phyloP scores from a whole-genome alignment of 1,140 invertebrate genomes.

The Drosophila nigrodunni region DNA sequence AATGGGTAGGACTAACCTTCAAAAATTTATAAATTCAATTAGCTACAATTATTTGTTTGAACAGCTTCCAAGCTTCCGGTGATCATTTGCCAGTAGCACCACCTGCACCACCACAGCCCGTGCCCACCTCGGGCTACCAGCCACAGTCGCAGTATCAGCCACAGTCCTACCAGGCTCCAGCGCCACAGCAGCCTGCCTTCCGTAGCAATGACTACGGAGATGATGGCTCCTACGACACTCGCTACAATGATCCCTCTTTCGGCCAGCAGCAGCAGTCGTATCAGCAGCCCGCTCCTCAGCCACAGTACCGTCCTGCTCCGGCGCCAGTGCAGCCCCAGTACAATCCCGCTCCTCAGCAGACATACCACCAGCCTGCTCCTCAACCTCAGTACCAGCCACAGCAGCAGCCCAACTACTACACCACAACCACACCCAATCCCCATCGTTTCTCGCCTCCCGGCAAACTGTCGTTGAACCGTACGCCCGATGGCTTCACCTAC shows the following conservation, averaged over 20 bases:
- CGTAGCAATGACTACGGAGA: slow-evolving; percentile 86
- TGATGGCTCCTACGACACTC: slow-evolving; percentile 86
- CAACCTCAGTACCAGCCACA: slow-evolving; percentile 84
- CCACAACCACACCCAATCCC: slow-evolving; percentile 88
- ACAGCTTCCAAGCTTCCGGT: slow-evolving; percentile 89
- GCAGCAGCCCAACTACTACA: slow-evolving; percentile 84
- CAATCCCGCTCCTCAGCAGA: slow-evolving; percentile 84
- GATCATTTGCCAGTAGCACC: slow-evolving; percentile 91
- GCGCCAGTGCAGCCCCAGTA: slow-evolving; percentile 80
- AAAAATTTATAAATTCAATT: background rate
- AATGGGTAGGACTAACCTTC: slow-evolving; percentile 87
- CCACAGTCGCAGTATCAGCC: slow-evolving; percentile 84
- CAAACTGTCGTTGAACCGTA: slow-evolving; percentile 92
- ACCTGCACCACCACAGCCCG: slow-evolving; percentile 87
- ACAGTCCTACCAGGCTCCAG: slow-evolving; percentile 75
- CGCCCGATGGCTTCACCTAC: slow-evolving; percentile 93
- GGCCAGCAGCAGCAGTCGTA: slow-evolving; percentile 79
- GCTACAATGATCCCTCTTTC: slow-evolving; percentile 81
- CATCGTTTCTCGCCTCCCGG: slow-evolving; percentile 92
- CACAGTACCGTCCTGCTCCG: slow-evolving; percentile 79
- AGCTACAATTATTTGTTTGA: background rate
- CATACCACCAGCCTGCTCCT: slow-evolving; percentile 80
- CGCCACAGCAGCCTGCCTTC: slow-evolving; percentile 74
- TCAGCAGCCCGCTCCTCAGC: slow-evolving; percentile 76
- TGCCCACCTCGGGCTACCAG: slow-evolving; percentile 86